A percentile compares a stretch with the other conserved stretches of the same genome.
Evolutionary conservation across 2,113 vertebrate genomes (phyloP).

Genomic region (Chaetorhynchus papuensis): DNA sequence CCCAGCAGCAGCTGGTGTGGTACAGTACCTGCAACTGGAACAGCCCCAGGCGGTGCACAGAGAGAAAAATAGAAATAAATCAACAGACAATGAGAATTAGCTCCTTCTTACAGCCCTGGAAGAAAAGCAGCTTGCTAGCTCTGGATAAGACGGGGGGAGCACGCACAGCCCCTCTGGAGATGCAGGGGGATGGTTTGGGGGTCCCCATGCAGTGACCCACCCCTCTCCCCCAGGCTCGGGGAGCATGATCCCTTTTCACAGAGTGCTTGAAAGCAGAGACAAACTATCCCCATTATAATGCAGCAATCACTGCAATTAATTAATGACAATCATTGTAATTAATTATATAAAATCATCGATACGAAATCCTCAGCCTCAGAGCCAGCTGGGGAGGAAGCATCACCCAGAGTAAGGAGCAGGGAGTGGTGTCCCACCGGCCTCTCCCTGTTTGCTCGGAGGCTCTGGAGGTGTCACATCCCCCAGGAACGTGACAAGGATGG

Average conservation of each 20-base stretch:
- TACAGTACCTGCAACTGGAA: slow-evolving; percentile 75
- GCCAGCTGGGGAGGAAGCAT: neutral
- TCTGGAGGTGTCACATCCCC: neutral
- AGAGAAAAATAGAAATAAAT: slow-evolving; percentile 4
- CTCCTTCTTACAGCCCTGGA: neutral
- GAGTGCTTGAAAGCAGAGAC: neutral
- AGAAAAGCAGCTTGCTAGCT: neutral
- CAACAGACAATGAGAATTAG: slow-evolving; percentile 31
- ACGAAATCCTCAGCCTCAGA: neutral
- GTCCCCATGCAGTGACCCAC: neutral
- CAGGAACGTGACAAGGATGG: fast-evolving
- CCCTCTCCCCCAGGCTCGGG: fast-evolving
- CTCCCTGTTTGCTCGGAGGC: neutral
- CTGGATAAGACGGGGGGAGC: neutral
- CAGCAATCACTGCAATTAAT: neutral
- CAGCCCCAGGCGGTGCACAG: neutral
- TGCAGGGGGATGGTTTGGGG: neutral
- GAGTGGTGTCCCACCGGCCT: neutral
- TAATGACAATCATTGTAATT: neutral
- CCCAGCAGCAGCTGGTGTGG: neutral
- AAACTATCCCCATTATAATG: neutral
- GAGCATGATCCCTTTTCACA: neutral
- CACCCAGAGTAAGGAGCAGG: neutral
- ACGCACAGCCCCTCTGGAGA: fast-evolving
- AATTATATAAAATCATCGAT: neutral